These are phyloP conservation scores for Pseudopleuronectes americanus DNA, from an alignment of 2,797 vertebrate genomes.

Conservation along the genomic window DNA sequence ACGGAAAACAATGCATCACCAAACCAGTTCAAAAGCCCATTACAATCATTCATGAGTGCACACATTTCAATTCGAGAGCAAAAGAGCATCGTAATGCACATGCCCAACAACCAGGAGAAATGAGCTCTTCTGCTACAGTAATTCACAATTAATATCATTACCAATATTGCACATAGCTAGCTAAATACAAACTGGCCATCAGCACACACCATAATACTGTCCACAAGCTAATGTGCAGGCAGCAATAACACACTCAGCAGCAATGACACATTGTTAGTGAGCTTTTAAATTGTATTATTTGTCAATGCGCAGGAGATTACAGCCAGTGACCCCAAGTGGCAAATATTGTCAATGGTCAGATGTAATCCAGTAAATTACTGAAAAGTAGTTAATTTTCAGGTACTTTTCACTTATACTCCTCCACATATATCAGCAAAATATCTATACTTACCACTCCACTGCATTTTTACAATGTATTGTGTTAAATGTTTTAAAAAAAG, in stretches of 20 bases:
- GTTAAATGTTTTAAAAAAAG: no score
- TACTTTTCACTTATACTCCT: no score
- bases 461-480: no score
- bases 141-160: conserved; percentile 1
- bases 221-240: not conserved
- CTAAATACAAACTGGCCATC: not conserved
- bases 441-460: no score
- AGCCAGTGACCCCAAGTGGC: not conserved
- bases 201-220: not conserved
- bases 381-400: no score
- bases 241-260: not conserved
- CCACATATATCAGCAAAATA: no score
- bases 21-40: not conserved
- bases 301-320: not conserved
- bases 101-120: not conserved
- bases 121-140: not conserved
- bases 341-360: not conserved
- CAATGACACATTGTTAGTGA: not conserved
- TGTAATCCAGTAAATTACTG: no score
- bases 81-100: not conserved
- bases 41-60: not conserved
- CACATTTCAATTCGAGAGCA: not conserved
- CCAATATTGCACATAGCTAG: not conserved
- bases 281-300: not conserved
- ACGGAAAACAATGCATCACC: not conserved